These are phyloP conservation scores for Empidonax traillii DNA, from an alignment of 2,113 vertebrate species.

Conservation along the genomic window DNA sequence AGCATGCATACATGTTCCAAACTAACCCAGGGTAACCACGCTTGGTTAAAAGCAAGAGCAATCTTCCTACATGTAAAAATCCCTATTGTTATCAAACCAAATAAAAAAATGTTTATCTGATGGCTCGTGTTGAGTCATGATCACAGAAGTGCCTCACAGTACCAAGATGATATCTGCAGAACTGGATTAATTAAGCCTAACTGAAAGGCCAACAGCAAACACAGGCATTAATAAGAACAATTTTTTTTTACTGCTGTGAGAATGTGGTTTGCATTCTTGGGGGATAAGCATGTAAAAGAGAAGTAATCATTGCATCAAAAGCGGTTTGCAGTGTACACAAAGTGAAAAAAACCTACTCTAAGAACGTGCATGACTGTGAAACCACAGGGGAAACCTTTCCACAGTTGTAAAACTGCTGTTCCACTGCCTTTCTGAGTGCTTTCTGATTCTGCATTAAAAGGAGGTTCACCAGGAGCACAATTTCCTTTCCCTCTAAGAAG, in stretches of 20 bases:
- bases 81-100: background rate
- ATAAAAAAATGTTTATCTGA: background rate
- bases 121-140: background rate
- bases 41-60: background rate
- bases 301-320: background rate
- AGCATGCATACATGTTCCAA: background rate
- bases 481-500: background rate
- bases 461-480: background rate
- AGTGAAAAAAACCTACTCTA: background rate
- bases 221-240: background rate
- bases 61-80: background rate
- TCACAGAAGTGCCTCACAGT: background rate
- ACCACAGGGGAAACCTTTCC: background rate
- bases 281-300: background rate
- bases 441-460: background rate
- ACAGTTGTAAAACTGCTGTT: background rate
- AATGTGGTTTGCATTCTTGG: background rate
- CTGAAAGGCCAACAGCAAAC: conserved; percentile 5
- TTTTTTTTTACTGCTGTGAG: background rate
- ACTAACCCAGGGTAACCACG: background rate
- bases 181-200: background rate
- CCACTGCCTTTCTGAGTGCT: background rate
- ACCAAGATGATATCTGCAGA: background rate
- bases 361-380: background rate
- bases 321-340: background rate